These are phyloP conservation scores for Andrena marginata DNA, from an alignment of 2,888 invertebrate species.

Conservation along the genomic window DNA sequence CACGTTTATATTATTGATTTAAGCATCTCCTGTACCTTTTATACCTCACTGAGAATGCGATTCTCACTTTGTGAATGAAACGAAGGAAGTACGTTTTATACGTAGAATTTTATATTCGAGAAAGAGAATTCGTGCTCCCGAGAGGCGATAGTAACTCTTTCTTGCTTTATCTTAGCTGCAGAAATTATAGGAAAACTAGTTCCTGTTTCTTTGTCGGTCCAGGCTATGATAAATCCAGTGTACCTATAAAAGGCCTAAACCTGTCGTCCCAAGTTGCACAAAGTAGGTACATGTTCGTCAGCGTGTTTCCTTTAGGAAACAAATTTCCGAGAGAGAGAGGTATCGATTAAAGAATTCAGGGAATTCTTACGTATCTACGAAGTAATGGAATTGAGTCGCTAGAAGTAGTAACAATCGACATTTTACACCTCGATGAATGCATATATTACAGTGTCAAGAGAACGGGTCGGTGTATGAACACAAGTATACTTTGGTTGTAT, in stretches of 20 bases:
- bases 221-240: constrained; percentile 15
- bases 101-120: constrained; percentile 11
- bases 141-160: neutral
- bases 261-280: neutral
- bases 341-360: neutral
- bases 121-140: neutral
- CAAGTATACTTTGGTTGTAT: constrained; percentile 35
- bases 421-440: constrained; percentile 17
- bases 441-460: constrained; percentile 8
- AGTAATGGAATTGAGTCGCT: constrained; percentile 30
- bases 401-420: constrained; percentile 2
- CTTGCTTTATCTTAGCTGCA: neutral
- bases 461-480: constrained; percentile 18
- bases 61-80: constrained; percentile 8
- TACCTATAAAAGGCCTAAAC: constrained; percentile 27
- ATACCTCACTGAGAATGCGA: neutral
- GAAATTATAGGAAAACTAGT: constrained; percentile 2
- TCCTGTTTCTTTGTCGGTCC: neutral
- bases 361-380: constrained; percentile 6
- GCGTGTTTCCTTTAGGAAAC: constrained; percentile 5
- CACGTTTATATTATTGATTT: constrained; percentile 44
- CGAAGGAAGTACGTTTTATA: constrained; percentile 7
- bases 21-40: constrained; percentile 33
- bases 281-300: neutral
- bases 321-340: neutral